phyloP scores from a whole-genome alignment of 2,113 vertebrate species.

The Bujurquina vittata region DNA sequence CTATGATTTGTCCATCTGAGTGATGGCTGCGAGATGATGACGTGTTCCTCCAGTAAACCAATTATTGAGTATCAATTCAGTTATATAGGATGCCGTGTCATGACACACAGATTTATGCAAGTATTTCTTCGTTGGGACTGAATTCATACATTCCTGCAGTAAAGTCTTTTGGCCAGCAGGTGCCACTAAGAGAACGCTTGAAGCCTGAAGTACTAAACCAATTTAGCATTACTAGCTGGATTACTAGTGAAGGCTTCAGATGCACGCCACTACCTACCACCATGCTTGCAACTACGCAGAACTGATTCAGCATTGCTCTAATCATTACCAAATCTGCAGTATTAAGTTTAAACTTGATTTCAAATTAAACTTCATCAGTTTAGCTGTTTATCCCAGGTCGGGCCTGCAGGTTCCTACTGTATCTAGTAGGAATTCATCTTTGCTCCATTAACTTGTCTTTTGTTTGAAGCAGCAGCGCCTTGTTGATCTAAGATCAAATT shows the following conservation, averaged over 20 bases:
- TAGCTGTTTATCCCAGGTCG: neutral
- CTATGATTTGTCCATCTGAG: too few relatives aligned
- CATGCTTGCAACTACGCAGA: neutral
- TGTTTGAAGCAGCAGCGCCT: neutral
- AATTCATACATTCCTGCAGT: neutral
- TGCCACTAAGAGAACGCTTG: neutral
- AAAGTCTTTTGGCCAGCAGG: neutral
- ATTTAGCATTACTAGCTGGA: neutral
- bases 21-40: too few relatives aligned
- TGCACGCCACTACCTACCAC: neutral
- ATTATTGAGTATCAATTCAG: neutral
- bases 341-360: neutral
- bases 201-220: neutral
- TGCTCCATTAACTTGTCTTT: neutral
- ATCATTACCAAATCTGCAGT: rapidly evolving
- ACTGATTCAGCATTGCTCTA: neutral
- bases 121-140: neutral
- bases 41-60: neutral
- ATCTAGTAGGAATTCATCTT: too few relatives aligned
- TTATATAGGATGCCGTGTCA: neutral
- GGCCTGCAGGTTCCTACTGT: neutral
- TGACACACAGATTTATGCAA: neutral
- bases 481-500: neutral
- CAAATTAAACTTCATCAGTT: neutral
- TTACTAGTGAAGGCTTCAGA: neutral